Conservation (phyloP, 2,797 vertebrate genomes). For the Psittacula echo region DNA sequence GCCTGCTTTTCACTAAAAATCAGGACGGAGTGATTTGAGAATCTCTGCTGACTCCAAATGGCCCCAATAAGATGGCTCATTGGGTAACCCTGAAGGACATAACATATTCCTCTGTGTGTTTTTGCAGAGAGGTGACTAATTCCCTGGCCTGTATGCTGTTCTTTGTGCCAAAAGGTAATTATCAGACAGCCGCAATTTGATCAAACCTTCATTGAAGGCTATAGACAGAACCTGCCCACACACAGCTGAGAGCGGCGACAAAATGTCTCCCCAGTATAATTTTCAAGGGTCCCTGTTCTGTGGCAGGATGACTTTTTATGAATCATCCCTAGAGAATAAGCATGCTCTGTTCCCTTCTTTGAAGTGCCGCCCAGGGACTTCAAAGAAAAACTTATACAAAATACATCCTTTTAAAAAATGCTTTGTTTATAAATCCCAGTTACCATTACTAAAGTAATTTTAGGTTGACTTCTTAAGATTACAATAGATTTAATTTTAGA, state of each 20-base stretch:
- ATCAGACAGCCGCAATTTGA: background rate
- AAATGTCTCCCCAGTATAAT: background rate
- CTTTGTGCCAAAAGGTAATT: background rate
- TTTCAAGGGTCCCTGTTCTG: background rate
- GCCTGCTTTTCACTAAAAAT: background rate
- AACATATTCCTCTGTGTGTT: accelerated
- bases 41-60: background rate
- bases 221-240: background rate
- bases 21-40: background rate
- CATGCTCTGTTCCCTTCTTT: slow-evolving; percentile 16
- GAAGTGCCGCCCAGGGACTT: slow-evolving; percentile 53
- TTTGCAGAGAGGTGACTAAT: background rate
- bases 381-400: slow-evolving; percentile 27
- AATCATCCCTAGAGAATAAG: background rate
- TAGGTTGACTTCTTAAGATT: slow-evolving; percentile 34
- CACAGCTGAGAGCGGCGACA: background rate
- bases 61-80: background rate
- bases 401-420: slow-evolving; percentile 33
- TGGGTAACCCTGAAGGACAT: background rate
- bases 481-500: slow-evolving; percentile 53
- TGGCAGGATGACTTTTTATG: background rate
- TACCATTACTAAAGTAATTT: background rate
- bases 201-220: background rate
- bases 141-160: background rate
- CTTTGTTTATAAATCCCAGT: slow-evolving; percentile 52